Base-by-base conservation (phyloP, 2,797 vertebrate species). In the Hippoglossus hippoglossus region DNA sequence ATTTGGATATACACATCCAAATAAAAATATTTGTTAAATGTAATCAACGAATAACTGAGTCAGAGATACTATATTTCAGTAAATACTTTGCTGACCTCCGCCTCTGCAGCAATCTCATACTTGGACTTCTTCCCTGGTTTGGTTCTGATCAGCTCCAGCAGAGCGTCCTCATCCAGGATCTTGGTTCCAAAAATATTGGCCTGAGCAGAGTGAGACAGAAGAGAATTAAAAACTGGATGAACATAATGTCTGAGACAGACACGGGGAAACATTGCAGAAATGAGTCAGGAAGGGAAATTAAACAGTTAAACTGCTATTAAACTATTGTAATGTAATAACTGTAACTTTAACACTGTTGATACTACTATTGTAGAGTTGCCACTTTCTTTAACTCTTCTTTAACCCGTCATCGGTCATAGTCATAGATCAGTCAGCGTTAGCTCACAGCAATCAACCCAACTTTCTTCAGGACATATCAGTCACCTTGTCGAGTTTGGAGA, bases 71-170 rank as follows among this genome's bases (percentile, higher is more conserved):
- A 12, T 22, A 55, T 22, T 36, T 3, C 22, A 51, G 1, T 7
- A 56, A 12, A 50, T 46, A 51, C 3, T 28, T 28, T 31, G 21
- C 90, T 71, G 51, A 95, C 98, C 98, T 98, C 96, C 6, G 93
- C 85, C 92, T 99, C 97, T 56, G 96, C 95, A 2, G 94, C 95
- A 51, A 98, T 92, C 89, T 97, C 96, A 1, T 98, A 99, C 83
- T 97, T 99, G 49, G 98, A 99, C 85, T 95, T 98, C 87, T 97
- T 99, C 70, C 97, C 98, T 22, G 98, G 98, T 94, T 96, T 96
- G 75, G 94, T 96, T 83, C 95, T 94, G 85, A 99, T 96, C 68
- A 99, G 94, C 77, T 97, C 91, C 82, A 99, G 90, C 5, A 99
- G 90, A 52, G 94, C 96, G 22, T 99, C 98, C 83, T 99, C 98